Percentiles rank a stretch among this genome's conserved stretches.
Evolutionary conservation across 2,888 invertebrate species (phyloP).

Genomic region (Cantharis flavilabris): DNA sequence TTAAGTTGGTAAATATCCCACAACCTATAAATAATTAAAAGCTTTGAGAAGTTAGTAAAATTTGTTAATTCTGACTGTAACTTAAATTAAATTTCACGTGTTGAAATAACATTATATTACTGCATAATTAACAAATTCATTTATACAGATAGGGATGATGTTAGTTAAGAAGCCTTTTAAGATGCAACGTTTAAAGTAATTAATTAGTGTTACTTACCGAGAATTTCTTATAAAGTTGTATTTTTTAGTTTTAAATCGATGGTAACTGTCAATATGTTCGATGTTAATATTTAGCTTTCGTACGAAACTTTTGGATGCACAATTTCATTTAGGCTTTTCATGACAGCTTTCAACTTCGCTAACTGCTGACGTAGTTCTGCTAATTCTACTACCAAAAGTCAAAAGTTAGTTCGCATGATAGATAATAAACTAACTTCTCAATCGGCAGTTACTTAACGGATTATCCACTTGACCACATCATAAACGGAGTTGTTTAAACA

Average conservation of each 20-base stretch:
- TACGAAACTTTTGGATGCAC: background rate
- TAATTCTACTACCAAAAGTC: background rate
- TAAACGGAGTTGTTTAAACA: slow-evolving; percentile 30
- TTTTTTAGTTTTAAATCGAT: background rate
- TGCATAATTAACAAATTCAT: background rate
- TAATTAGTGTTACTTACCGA: background rate
- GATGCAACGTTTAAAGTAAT: background rate
- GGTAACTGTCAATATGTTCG: background rate
- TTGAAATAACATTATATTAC: background rate
- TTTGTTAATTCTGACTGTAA: background rate
- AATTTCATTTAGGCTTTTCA: background rate
- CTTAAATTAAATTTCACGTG: background rate
- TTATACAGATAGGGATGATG: background rate
- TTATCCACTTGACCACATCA: slow-evolving; percentile 37
- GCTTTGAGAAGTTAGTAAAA: background rate
- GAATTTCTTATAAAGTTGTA: background rate
- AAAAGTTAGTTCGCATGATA: slow-evolving; percentile 11
- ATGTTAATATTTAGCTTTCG: background rate
- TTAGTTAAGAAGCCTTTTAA: background rate
- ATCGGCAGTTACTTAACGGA: slow-evolving; percentile 37
- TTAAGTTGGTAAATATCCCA: slow-evolving; percentile 2
- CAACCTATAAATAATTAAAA: slow-evolving; percentile 2
- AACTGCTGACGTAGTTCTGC: background rate
- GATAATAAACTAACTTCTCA: slow-evolving; percentile 32
- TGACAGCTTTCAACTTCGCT: background rate